phyloP scores from a whole-genome alignment of 1,140 invertebrate genomes.

The Drosophila guanche region DNA sequence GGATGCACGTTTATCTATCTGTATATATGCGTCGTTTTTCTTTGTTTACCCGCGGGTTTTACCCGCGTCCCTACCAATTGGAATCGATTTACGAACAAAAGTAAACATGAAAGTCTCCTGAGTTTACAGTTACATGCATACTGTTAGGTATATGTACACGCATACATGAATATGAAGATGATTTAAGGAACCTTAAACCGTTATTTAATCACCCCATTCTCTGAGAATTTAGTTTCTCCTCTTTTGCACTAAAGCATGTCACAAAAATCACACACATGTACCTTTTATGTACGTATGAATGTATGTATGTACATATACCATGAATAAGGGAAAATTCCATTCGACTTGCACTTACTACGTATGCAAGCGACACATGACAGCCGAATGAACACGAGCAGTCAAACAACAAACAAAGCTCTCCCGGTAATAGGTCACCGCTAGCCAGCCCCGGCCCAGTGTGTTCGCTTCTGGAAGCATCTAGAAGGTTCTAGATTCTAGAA shows the following conservation, averaged over 20 bases:
- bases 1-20: too few relatives aligned
- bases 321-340: constrained; percentile 76
- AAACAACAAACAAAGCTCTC: not conserved
- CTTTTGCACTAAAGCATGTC: constrained; percentile 20
- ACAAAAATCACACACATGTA: constrained; percentile 28
- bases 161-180: too few relatives aligned
- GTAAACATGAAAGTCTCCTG: too few relatives aligned
- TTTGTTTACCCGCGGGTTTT: constrained; percentile 41
- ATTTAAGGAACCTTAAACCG: too few relatives aligned
- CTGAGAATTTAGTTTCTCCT: too few relatives aligned
- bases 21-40: not conserved
- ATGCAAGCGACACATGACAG: constrained; percentile 35
- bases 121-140: too few relatives aligned
- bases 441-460: not conserved
- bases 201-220: too few relatives aligned
- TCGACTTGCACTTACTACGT: constrained; percentile 66
- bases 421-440: constrained; percentile 43
- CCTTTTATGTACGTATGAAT: constrained; percentile 9
- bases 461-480: constrained; percentile 36
- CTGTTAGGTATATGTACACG: too few relatives aligned
- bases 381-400: not conserved
- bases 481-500: too few relatives aligned
- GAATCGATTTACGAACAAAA: constrained; percentile 6
- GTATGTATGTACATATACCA: constrained; percentile 1
- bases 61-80: constrained; percentile 8